Evolutionary conservation across 2,888 invertebrate genomes (phyloP), one percentile per base, ranked within the genome.

Genomic region (Pristionchus japonicus): DNA sequence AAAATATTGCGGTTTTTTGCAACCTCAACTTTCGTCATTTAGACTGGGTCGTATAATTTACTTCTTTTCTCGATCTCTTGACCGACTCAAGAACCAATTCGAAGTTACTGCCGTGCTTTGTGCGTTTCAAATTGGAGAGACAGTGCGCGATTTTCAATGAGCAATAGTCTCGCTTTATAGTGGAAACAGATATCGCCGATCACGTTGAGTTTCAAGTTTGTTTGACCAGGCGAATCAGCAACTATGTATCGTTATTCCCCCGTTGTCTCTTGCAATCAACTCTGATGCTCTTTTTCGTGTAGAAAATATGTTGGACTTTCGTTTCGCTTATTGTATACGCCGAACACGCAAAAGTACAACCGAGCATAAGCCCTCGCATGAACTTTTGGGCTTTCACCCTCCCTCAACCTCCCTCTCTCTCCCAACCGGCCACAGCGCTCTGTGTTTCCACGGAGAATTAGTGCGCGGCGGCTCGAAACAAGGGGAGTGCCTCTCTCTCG

Each of bases 381-480:
- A 67, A 67, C 67, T 57, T 57, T 57, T n/a, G 57, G 57, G 23
- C 57, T 57, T 23, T 57, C 64, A 64, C 31, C 20, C 31, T n/a
- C 15, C 57, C 31, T 31, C 27, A 13, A 9, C 64, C 31, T 6
- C 31, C 13, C 64, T 11, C 64, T 9, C 31, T 74, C 37, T 40
- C 37, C 31, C 43, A 27, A 27, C 77, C 77, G 77, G 43, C 43
- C 43, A 23, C 31, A 27, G 11, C 27, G 37, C 43, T 43, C 43
- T 77, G 43, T 77, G 77, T 77, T 77, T 77, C 77, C 77, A 77
- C 77, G 77, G 77, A 23, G 77, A 77, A 77, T 77, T 77, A 77
- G 77, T 47, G 77, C 37, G n/a, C n/a, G n/a, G n/a, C n/a, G n/a
- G 43, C 43, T n/a, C 43, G 77, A 43, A n/a, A 47, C 40, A 67